phyloP scores from a whole-genome alignment of 2,888 invertebrate species.

The Drosophila subsilvestris region DNA sequence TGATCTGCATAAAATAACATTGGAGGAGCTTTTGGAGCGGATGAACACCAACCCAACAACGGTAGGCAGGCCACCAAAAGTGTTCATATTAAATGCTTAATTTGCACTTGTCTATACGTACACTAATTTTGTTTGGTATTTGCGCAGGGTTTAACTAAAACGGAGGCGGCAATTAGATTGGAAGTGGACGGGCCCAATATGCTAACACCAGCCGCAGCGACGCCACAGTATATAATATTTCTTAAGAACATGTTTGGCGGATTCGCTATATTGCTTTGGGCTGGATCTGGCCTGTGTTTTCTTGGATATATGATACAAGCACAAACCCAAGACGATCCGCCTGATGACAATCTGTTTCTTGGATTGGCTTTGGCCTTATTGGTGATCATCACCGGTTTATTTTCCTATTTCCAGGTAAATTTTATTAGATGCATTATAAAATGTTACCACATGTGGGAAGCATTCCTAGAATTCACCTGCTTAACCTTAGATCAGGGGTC shows the following conservation, averaged over 20 bases:
- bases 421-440: not conserved
- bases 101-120: too few species aligned
- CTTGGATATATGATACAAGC: not conserved
- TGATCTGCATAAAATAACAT: not conserved
- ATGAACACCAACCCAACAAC: not conserved
- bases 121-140: too few species aligned
- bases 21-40: not conserved
- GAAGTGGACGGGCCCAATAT: conserved; percentile 5
- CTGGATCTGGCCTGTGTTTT: conserved; percentile 8
- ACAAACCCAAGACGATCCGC: not conserved
- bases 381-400: conserved; percentile 12
- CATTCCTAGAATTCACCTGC: too few species aligned
- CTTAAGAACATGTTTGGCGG: conserved; percentile 15
- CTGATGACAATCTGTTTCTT: conserved; percentile 15
- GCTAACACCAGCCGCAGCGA: conserved; percentile 9
- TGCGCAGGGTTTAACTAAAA: not conserved
- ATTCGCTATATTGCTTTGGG: conserved; percentile 14
- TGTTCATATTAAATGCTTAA: too few species aligned
- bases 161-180: not conserved
- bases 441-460: too few species aligned
- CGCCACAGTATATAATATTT: conserved; percentile 7
- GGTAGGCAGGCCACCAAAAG: not conserved
- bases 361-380: conserved; percentile 4
- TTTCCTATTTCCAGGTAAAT: conserved; percentile 19
- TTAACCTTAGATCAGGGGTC: too few species aligned